phyloP scores from a whole-genome alignment of 2,888 invertebrate species.

The Phrixothrix hirtus region DNA sequence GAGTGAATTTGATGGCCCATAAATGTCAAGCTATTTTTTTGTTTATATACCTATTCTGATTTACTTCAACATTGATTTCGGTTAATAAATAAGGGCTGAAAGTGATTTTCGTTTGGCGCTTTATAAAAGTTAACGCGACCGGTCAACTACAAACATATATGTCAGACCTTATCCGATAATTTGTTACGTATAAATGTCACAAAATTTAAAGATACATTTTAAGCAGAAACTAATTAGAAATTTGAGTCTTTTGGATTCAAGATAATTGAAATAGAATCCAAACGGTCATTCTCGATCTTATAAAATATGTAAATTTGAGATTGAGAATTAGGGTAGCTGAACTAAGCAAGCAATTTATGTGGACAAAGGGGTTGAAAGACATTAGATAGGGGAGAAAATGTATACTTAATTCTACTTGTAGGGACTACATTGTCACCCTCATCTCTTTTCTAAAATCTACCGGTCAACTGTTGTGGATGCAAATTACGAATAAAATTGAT shows the following conservation, averaged over 20 bases:
- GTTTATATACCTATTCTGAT: slow-evolving; percentile 44
- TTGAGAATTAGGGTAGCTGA: slow-evolving; percentile 44
- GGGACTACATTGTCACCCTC: slow-evolving; percentile 27
- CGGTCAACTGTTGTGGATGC: slow-evolving; percentile 18
- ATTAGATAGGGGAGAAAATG: slow-evolving; percentile 50
- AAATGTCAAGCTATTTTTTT: slow-evolving; percentile 50
- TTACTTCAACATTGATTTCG: slow-evolving; percentile 53
- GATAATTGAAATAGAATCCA: slow-evolving; percentile 20
- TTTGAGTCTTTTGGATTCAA: too few species aligned
- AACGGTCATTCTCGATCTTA: slow-evolving; percentile 35
- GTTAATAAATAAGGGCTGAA: slow-evolving; percentile 52
- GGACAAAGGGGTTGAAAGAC: slow-evolving; percentile 50
- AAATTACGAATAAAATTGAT: slow-evolving; percentile 12
- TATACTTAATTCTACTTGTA: slow-evolving; percentile 48
- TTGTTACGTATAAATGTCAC: too few species aligned
- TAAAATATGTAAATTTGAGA: slow-evolving; percentile 44
- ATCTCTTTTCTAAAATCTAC: slow-evolving; percentile 12
- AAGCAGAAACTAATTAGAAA: too few species aligned
- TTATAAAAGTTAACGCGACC: slow-evolving; percentile 13
- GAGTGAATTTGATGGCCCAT: slow-evolving; percentile 52
- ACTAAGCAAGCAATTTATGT: slow-evolving; percentile 51
- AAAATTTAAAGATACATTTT: too few species aligned
- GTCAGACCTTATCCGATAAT: slow-evolving; percentile 6
- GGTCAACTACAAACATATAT: slow-evolving; percentile 11
- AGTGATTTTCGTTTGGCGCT: slow-evolving; percentile 41